Evolutionary conservation across 2,888 invertebrate species (phyloP).

Genomic region (Orthosia gothica): DNA sequence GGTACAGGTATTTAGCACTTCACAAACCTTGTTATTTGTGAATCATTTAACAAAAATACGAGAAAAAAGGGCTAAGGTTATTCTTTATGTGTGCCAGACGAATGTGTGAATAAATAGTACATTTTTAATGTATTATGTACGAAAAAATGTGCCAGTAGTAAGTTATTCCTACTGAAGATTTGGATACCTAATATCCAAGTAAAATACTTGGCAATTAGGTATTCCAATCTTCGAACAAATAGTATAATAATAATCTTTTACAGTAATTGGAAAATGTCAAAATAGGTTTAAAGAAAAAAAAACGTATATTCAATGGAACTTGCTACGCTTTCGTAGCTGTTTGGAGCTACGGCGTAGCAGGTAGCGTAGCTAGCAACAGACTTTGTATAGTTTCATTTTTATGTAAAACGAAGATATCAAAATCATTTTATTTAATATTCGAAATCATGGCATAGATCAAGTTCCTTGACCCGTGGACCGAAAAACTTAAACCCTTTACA

Average conservation of each 20-base stretch:
- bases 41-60: conserved; percentile 65
- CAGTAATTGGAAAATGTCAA: too few species aligned
- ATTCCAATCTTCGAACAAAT: too few species aligned
- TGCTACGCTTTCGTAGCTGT: not conserved
- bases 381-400: not conserved
- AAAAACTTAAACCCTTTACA: not conserved
- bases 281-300: not conserved
- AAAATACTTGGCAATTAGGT: too few species aligned
- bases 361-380: not conserved
- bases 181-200: too few species aligned
- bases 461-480: not conserved
- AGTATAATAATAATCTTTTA: too few species aligned
- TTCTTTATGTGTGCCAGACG: conserved; percentile 9
- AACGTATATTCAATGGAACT: not conserved
- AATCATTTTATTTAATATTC: not conserved
- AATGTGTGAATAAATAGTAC: conserved; percentile 20
- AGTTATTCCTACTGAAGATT: too few species aligned
- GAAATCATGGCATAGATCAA: not conserved
- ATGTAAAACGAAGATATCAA: not conserved
- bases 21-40: conserved; percentile 68
- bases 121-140: not conserved
- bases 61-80: conserved; percentile 40
- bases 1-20: conserved; percentile 71
- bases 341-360: not conserved
- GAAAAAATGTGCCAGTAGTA: not conserved